Evolutionary conservation across 2,888 invertebrate genomes (phyloP).

Genomic region (Athalia rosae): DNA sequence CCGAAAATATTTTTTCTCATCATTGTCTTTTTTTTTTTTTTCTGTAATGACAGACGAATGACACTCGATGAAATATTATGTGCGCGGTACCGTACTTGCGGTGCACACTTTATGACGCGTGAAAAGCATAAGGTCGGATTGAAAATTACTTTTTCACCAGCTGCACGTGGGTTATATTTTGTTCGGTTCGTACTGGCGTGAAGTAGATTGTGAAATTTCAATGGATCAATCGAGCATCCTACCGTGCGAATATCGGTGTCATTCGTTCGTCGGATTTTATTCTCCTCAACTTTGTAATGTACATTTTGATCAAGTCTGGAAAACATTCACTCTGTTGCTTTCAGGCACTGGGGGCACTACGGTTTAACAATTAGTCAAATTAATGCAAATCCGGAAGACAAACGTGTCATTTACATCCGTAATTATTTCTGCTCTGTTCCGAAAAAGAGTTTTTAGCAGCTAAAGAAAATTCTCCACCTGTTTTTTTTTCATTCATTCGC

Average conservation of each 20-base stretch:
- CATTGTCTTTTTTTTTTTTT: neutral
- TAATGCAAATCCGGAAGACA: conserved; percentile 55
- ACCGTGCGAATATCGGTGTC: conserved; percentile 2
- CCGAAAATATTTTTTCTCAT: neutral
- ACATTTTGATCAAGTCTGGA: neutral
- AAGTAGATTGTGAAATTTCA: neutral
- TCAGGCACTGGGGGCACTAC: neutral
- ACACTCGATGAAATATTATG: conserved; percentile 10
- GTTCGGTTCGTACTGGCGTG: neutral
- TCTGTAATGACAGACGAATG: neutral
- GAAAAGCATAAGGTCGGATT: neutral
- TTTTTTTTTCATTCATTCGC: neutral
- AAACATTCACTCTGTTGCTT: neutral
- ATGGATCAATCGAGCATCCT: conserved; percentile 18
- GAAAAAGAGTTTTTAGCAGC: neutral
- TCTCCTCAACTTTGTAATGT: no score
- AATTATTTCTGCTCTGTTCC: conserved; percentile 45
- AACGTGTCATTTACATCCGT: conserved; percentile 56
- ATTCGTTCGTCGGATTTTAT: neutral
- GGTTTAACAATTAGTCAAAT: conserved; percentile 53
- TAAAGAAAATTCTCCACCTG: neutral
- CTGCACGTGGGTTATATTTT: neutral
- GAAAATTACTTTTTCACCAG: conserved; percentile 13
- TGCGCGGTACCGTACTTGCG: neutral
- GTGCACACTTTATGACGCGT: neutral